Evolutionary conservation across 2,113 vertebrate genomes (phyloP), one percentile per base, ranked within the genome.

Genomic region (Grammomys dolichurus): DNA sequence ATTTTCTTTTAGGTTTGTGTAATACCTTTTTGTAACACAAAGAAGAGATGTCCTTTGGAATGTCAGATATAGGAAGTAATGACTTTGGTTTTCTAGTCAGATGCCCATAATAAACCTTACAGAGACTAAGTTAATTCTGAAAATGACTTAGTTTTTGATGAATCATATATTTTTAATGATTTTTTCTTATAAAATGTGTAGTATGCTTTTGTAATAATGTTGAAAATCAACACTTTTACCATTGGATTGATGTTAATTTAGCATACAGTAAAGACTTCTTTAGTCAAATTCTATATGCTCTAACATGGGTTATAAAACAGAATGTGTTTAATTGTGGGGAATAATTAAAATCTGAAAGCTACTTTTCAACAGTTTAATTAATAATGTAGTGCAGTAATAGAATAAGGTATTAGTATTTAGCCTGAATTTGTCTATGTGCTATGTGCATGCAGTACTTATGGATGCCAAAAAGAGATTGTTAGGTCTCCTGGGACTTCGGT

Each of bases 1-100:
- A 93, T 93, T 95, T 97, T 80, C 86, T 96, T 93, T 95, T 77
- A 77, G 48, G 89, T 77, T 82, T 75, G 14, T 75, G 13, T 73
- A 89, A 94, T 91, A 43, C 16, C 16, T 93, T 96, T 86, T 82
- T 87, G 31, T 89, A 92, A 28, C 12, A 94, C 76, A 89, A 46
- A 92, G 43, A 89, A 95, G 78, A 96, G 85, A 90, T 95, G 92
- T 86, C 91, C 73, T 96, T 96, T 91, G 54, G 33, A 87, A 96
- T 87, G 81, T 95, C 96, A 96, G 70, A 92, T 72, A 92, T 80
- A 22, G 65, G 65, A 87, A 81, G 31, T 70, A 88, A 67, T 95
- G 54, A 82, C 91, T 89, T 94, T 77, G 54, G 4, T 82, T 16
- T 91, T 89, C 26, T 77, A 54, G 8, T 91, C 2, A 70, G 81